phyloP scores from a whole-genome alignment of 2,888 invertebrate species.

The Bellardia bayeri region DNA sequence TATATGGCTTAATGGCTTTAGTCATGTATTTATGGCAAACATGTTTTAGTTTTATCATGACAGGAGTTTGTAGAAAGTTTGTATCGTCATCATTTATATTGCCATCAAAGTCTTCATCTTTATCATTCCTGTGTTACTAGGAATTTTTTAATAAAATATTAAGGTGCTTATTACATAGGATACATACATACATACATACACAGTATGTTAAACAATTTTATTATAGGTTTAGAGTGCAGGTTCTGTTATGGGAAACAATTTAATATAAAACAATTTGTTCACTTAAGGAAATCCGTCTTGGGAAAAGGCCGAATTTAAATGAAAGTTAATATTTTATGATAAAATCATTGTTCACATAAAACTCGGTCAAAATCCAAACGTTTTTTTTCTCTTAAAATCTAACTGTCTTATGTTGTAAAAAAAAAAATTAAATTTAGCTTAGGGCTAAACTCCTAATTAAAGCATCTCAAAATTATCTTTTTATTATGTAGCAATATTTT shows the following conservation, averaged over 20 bases:
- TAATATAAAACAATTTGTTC: neutral
- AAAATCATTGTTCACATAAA: too few relatives aligned
- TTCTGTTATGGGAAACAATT: neutral
- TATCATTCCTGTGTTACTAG: slow-evolving; percentile 3
- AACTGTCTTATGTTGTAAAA: too few relatives aligned
- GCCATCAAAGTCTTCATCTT: neutral
- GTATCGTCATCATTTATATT: neutral
- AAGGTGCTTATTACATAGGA: neutral
- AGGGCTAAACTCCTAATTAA: too few relatives aligned
- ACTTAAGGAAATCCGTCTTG: neutral
- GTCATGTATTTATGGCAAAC: neutral
- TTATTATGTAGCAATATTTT: too few relatives aligned
- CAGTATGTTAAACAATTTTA: slow-evolving; percentile 12
- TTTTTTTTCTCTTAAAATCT: too few relatives aligned
- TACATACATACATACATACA: neutral
- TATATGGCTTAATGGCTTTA: neutral
- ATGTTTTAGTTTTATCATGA: neutral
- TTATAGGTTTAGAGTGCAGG: neutral
- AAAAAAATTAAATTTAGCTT: too few relatives aligned
- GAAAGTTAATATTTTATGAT: too few relatives aligned
- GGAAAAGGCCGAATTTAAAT: neutral
- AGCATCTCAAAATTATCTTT: too few relatives aligned
- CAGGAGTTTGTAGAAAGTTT: neutral
- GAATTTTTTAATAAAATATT: slow-evolving; percentile 28
- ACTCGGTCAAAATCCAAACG: too few relatives aligned